phyloP scores from a whole-genome alignment of 2,888 invertebrate species.

The Onthophagus sagittarius region DNA sequence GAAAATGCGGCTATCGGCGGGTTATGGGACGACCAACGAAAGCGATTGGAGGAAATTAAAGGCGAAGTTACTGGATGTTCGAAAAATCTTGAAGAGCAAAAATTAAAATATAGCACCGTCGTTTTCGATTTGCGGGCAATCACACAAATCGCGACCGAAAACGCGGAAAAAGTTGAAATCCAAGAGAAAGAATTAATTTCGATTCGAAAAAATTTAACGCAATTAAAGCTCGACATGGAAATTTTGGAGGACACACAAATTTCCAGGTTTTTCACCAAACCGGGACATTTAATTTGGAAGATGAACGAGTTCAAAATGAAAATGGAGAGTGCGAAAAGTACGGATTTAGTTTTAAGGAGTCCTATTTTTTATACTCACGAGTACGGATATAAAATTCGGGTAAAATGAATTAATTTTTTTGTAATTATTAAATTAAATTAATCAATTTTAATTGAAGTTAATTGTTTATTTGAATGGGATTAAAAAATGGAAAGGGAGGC shows the following conservation, averaged over 20 bases:
- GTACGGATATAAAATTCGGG: conserved; percentile 72
- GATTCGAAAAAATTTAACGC: conserved; percentile 46
- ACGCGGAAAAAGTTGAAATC: conserved; percentile 52
- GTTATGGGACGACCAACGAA: conserved; percentile 46
- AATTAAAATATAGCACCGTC: conserved; percentile 48
- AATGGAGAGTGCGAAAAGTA: conserved; percentile 64
- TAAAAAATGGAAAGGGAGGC: conserved; percentile 72
- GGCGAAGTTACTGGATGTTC: conserved; percentile 33
- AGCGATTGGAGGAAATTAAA: conserved; percentile 33
- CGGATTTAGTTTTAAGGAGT: conserved; percentile 60
- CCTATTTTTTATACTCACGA: conserved; percentile 66
- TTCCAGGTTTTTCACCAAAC: conserved; percentile 19
- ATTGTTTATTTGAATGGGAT: conserved; percentile 63
- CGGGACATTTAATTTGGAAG: conserved; percentile 67
- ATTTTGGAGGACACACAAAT: conserved; percentile 45
- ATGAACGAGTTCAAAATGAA: conserved; percentile 63
- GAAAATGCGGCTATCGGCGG: conserved; percentile 45
- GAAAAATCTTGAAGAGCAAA: conserved; percentile 44
- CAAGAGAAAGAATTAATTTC: conserved; percentile 47
- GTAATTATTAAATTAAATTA: background rate
- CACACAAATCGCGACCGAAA: conserved; percentile 52
- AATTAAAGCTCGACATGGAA: conserved; percentile 49
- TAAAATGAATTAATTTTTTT: conserved; percentile 44
- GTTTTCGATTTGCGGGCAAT: conserved; percentile 52
- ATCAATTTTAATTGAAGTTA: conserved; percentile 49